phyloP scores from a whole-genome alignment of 2,888 invertebrate genomes.

The Crocallis elinguaria region DNA sequence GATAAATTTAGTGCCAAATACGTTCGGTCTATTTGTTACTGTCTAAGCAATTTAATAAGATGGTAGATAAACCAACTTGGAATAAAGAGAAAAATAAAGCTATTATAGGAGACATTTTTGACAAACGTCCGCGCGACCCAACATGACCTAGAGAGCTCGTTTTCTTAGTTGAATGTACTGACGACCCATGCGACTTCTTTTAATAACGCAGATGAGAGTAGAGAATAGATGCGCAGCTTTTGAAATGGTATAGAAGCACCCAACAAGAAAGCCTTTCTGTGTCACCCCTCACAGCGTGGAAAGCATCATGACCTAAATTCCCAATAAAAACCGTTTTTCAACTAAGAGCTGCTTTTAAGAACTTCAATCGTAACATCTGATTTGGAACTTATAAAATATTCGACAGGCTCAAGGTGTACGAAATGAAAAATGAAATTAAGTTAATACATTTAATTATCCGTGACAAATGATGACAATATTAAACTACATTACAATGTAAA shows the following conservation, averaged over 20 bases:
- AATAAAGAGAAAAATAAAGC: conserved; percentile 10
- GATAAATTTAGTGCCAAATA: conserved; percentile 1
- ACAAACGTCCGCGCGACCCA: conserved; percentile 6
- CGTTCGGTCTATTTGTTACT: not conserved
- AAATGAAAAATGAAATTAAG: conserved; percentile 48
- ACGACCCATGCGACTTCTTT: conserved; percentile 45
- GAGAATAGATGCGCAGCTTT: conserved; percentile 37
- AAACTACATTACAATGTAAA: conserved; percentile 64
- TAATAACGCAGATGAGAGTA: conserved; percentile 60
- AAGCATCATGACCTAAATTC: conserved; percentile 71
- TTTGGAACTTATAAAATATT: conserved; percentile 10
- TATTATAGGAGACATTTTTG: conserved; percentile 9
- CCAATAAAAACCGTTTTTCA: conserved; percentile 68
- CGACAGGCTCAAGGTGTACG: conserved; percentile 10
- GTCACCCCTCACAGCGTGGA: conserved; percentile 63
- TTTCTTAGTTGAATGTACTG: conserved; percentile 32
- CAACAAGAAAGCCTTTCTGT: conserved; percentile 74
- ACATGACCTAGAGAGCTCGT: conserved; percentile 21
- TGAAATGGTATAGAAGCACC: conserved; percentile 46
- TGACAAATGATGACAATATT: conserved; percentile 78
- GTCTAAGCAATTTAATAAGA: conserved; percentile 3
- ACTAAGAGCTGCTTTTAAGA: conserved; percentile 48
- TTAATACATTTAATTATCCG: conserved; percentile 79
- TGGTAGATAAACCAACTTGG: not conserved
- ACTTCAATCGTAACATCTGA: conserved; percentile 5